A percentile compares a stretch with the other conserved stretches of the same genome.
Evolutionary conservation across 2,888 invertebrate genomes (phyloP).

Genomic region (Oligia fasciuncula): DNA sequence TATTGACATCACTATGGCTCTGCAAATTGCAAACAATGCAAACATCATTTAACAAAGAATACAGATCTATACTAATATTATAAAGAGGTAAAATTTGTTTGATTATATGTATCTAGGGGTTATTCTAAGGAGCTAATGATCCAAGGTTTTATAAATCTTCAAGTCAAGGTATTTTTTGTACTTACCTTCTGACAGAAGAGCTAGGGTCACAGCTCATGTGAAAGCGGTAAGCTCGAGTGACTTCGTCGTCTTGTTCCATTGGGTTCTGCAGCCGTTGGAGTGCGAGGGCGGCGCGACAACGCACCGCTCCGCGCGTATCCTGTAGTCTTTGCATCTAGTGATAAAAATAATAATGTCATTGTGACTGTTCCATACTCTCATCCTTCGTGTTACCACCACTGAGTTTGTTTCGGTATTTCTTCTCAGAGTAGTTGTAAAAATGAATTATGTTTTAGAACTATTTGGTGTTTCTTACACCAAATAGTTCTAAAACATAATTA

Average conservation of each 20-base stretch:
- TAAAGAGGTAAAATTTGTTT: no score
- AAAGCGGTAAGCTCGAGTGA: conserved; percentile 93
- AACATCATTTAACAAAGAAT: no score
- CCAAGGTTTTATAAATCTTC: neutral
- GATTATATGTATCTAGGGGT: no score
- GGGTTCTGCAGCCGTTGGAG: conserved; percentile 95
- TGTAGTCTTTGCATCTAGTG: conserved; percentile 86
- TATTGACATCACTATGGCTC: conserved; percentile 93
- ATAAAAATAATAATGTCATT: no score
- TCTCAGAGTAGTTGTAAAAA: neutral
- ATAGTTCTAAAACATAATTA: neutral
- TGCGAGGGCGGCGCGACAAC: conserved; percentile 94
- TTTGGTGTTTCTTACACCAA: no score
- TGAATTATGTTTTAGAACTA: no score
- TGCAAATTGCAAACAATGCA: conserved; percentile 67
- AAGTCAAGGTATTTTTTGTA: neutral
- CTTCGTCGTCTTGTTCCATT: conserved; percentile 92
- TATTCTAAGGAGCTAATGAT: no score
- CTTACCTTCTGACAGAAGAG: conserved; percentile 91
- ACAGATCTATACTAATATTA: no score
- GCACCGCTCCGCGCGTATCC: conserved; percentile 93
- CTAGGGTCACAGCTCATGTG: conserved; percentile 94
- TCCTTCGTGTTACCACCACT: neutral
- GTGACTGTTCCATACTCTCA: neutral
- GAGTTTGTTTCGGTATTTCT: neutral